Evolutionary conservation across 2,797 vertebrate genomes (phyloP), one percentile per base, ranked within the genome.

Genomic region (Catharus ustulatus): DNA sequence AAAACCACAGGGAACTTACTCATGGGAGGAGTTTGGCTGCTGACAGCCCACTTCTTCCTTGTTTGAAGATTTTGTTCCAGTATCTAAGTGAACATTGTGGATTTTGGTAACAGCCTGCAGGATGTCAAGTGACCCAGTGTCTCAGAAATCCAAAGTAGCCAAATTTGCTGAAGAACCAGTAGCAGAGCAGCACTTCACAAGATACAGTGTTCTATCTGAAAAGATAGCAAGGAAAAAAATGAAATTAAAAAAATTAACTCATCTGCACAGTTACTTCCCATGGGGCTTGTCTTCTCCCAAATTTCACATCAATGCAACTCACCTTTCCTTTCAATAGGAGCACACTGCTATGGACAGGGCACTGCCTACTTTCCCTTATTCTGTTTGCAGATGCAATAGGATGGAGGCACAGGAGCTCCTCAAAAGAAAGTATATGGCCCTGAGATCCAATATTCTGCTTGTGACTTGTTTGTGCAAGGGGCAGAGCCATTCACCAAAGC

Each of bases 1-100:
- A 62, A 58, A 78, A 48, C 2, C 11, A 59, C 24, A 40, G 7
- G 8, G 6, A 81, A 94, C 95, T 95, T 94, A 95, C 95, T 83
- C n/a, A 43, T 6, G 8, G 18, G 54, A 88, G 69, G 26, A 81
- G 27, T 34, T 46, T 45, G 49, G 48, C 64, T 84, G 51, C 48
- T 45, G 84, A 30, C 12, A 6, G 27, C 22, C 26, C 42, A 13
- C 5, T 84, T 90, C 38, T 67, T 87, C 54, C 29, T 59, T 75
- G 63, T 51, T 32, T 45, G 64, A 62, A 87, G n/a, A 30, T 74
- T 90, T 63, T 84, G 10, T 27, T 69, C 48, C 61, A 40, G 14
- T 61, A n/a, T 62, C 42, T 68, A 69, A 59, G 29, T 51, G 54
- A 72, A 40, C 1, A 0, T 19, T n/a, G 19, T 9, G 54, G 79